Base-by-base conservation (phyloP, 2,797 vertebrate species). In the Sus cebifrons region DNA sequence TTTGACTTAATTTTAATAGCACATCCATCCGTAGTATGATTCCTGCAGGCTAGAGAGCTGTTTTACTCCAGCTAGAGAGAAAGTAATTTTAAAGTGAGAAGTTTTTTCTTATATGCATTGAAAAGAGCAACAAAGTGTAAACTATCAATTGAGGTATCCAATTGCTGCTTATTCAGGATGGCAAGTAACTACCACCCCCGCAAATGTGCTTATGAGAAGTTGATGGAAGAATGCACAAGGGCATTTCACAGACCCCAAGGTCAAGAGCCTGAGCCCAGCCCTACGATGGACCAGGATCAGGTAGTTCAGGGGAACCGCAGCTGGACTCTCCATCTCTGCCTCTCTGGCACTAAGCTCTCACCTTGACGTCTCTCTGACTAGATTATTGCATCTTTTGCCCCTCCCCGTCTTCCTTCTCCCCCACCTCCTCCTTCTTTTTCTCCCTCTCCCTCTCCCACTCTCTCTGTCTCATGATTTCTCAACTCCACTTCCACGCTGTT, bases 71-170 rank as follows among this genome's bases (percentile, higher is more conserved):
- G 62, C 86, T 94, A 71, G 27, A 95, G 49, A 75, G 16, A 16
- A 87, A 95, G 32, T 27, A 40, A 32, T 96, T 95, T 93, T 58
- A 86, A 83, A 86, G 82, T 10, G 18, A 81, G 40, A 85, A 54
- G 40, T 27, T 74, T 77, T 95, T 74, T 54, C 81, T 95, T 92
- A 52, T 92, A 60, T 14, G 49, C 36, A 89, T 75, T 75, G 58
- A 92, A 94, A 97, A 92, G 21, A 90, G 85, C 65, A 90, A 92
- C 36, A 92, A 86, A 87, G 90, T 90, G 70, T 68, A 82, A 92
- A 60, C 77, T 65, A 60, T 68, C 29, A 49, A 3, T 60, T 91
- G 27, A 62, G 44, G 7, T 60, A 40, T 10, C 67, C 36, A 60
- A 75, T 20, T 67, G 36, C n/a, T 92, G 64, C 44, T 81, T 90